Evolutionary conservation across 2,113 vertebrate genomes (phyloP), one percentile per base, ranked within the genome.

Genomic region (Gasterosteus nipponicus): DNA sequence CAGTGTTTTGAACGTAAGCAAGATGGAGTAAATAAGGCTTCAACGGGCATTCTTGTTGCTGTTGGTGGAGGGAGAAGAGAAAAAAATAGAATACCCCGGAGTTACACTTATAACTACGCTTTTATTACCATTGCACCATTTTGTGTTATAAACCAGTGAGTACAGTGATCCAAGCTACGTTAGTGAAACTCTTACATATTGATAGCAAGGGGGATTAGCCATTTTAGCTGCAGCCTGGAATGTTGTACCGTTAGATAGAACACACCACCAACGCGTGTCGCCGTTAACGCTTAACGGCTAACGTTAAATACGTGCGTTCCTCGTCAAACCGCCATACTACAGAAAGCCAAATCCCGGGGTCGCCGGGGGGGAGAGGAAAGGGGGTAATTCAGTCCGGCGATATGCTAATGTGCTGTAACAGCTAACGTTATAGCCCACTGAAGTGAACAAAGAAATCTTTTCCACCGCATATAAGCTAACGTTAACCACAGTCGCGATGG

Each of bases 401-500:
- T 82, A 82, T 91, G 89, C 89, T 89, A 88, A 88, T 88, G 64
- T 73, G 46, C 58, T 57, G 68, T 81, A 89, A 26, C 22, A 56
- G 53, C 22, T 56, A 26, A 82, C 47, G 69, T 77, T 87, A 69
- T 51, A 60, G 60, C 41, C 75, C 22, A 86, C 8, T 86, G 75
- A 86, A 87, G 92, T 91, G 87, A 94, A 94, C 93, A 95, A 94
- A 94, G 92, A 90, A 86, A 86, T 85, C 60, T 86, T 92, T 93
- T 87, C 78, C 84, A 78, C 15, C 67, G 62, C 58, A 77, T n/a
- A 73, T 64, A 58, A 81, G 75, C 74, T 26, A 47, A 61, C 60
- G 58, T 26, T 26, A 26, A 26, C 22, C 22, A 46, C 56, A 56
- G 57, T 69, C 11, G 14, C 26, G 19, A 49, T 47, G 54, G 39